Base-by-base conservation (phyloP, 2,888 invertebrate species). In the Nemurella pictetii region DNA sequence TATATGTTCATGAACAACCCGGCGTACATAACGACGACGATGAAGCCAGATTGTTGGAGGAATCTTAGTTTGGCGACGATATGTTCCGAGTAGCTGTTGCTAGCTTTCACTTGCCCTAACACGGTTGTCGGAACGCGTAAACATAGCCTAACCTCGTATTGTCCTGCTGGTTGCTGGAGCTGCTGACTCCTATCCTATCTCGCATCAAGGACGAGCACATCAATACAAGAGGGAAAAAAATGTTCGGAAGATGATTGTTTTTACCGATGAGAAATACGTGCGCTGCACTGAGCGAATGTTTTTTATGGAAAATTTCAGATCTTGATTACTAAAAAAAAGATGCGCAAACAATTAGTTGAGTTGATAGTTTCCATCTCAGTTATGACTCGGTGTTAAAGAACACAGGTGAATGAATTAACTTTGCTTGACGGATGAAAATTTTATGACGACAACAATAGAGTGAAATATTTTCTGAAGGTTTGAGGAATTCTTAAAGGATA, bases 1-100 rank as follows among this genome's bases (percentile, higher is more conserved):
- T 78, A 84, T 78, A 84, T 80, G 84, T 84, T 84, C 84, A 84
- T 84, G 78, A 84, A 55, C n/a, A n/a, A n/a, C n/a, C n/a, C n/a
- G 28, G 80, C n/a, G 9, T 80, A 29, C 12, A 32, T 29, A 80
- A 29, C 32, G 36, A 25, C 26, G 3, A 75, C 15, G 28, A 75
- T 28, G 27, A 55, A 26, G 28, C 26, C 7, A 75, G 26, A 75
- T 75, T 26, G 26, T 75, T 27, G 75, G 26, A 26, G 75, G 75
- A 75, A 26, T 75, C 28, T 75, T 75, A 75, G 28, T 75, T 75
- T 75, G 9, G 75, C 75, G 75, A 25, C 73, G 3, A 73, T 4
- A 20, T 32, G 9, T n/a, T 32, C 32, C 32, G 32, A 55, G 15
- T 55, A 26, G 75, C 75, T 75, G 12, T 75, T 26, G 26, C 55